Evolutionary conservation across 2,888 invertebrate species (phyloP), one percentile per base, ranked within the genome.

Genomic region (Sesia bembeciformis): DNA sequence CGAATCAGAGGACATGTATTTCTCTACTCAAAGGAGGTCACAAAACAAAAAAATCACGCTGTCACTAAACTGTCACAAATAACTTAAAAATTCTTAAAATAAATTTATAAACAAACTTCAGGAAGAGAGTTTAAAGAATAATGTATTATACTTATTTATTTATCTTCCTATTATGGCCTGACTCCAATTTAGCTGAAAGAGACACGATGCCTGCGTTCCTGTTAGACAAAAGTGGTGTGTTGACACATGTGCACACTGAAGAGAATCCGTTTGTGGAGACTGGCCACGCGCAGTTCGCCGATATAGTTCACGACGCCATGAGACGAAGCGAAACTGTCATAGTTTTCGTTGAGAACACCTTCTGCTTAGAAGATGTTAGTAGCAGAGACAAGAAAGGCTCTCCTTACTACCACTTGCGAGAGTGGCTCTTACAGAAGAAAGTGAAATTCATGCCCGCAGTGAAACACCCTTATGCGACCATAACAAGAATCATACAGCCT

Each of bases 331-430:
- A 68, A 42, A 62, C 69, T 0, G 56, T 83, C 0, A 59, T 86
- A 0, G 62, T 83, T 7, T 86, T 86, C 43, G 55, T 79, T 0
- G 86, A 86, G 64, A 76, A 84, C 0, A 56, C 57, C 0, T 70
- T 86, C 3, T 70, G 75, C 52, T 56, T 67, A 0, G 87, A 86
- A 63, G 83, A 84, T n/a, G 57, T 82, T 0, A 73, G 72, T 4
- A 5, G 57, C 0, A 82, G 72, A 54, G 80, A 84, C 50, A 58
- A 46, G 3, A 23, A 57, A 0, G 87, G 84, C 0, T 65, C 77
- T 0, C 78, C 84, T 0, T 86, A 62, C 52, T 56, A 52, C 0
- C 52, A 78, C 53, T 58, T 86, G 3, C 70, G 60, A 0, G 50
- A 62, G 38, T 66, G 62, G 0, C 40, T 86, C 0, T n/a, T 54